Percentiles rank a stretch among this genome's conserved stretches.
phyloP scores from a whole-genome alignment of 2,797 vertebrate genomes.

The Manis javanica region DNA sequence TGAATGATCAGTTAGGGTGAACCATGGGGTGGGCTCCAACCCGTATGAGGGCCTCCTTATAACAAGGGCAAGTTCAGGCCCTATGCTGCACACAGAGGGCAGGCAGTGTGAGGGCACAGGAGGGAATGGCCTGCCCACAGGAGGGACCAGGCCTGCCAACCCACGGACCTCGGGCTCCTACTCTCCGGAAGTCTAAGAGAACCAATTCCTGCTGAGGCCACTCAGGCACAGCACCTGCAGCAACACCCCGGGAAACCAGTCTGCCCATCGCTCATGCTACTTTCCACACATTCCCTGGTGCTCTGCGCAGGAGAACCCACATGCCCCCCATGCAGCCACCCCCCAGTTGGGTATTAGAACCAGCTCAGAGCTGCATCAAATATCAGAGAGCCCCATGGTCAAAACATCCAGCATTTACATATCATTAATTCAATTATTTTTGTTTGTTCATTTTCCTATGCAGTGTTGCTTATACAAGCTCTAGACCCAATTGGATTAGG shows the following conservation, averaged over 20 bases:
- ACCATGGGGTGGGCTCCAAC: rapidly evolving
- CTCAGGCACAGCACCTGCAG: neutral
- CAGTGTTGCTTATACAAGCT: no score
- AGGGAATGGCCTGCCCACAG: rapidly evolving
- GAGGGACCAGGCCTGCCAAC: neutral
- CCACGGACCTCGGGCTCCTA: no score
- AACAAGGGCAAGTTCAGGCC: neutral
- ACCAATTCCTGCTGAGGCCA: neutral
- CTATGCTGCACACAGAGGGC: no score
- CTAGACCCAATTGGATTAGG: neutral
- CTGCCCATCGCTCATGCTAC: no score
- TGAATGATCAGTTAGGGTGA: neutral
- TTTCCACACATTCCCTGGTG: neutral
- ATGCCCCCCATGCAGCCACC: rapidly evolving
- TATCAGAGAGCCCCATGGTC: neutral
- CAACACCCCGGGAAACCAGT: neutral
- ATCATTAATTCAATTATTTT: neutral
- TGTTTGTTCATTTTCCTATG: neutral
- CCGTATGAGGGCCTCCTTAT: neutral
- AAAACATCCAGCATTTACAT: neutral
- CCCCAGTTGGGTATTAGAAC: neutral
- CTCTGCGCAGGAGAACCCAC: neutral
- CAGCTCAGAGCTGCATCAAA: neutral
- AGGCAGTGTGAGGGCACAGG: neutral
- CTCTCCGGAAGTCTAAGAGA: neutral